Conservation (phyloP, 2,113 vertebrate genomes). For the Hystrix brachyura region DNA sequence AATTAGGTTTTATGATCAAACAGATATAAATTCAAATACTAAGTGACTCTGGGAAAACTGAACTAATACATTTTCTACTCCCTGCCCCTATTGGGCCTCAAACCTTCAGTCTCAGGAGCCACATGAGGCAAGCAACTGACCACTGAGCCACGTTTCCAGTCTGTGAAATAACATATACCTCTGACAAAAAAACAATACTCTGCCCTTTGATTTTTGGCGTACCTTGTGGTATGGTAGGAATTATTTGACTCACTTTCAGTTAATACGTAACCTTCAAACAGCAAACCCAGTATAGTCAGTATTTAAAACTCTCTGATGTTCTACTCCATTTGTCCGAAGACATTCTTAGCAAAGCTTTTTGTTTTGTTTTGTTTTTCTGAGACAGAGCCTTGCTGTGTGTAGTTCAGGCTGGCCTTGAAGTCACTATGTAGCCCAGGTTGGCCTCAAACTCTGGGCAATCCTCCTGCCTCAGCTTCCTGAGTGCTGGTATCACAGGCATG, state of each 20-base stretch:
- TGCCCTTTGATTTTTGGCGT: conserved; percentile 35
- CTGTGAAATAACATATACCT: neutral
- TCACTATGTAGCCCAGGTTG: too few relatives aligned
- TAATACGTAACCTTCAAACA: conserved; percentile 45
- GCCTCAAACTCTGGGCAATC: too few relatives aligned
- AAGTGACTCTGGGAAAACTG: neutral
- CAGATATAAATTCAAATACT: neutral
- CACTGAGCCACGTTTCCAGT: neutral
- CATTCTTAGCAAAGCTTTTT: conserved; percentile 20
- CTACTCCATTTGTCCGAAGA: neutral
- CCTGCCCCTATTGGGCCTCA: fast-evolving
- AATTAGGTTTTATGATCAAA: neutral
- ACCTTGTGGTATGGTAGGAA: neutral
- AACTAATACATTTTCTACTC: neutral
- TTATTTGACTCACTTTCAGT: conserved; percentile 18
- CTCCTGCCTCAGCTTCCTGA: too few relatives aligned
- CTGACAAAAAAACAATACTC: neutral
- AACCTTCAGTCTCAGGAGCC: neutral
- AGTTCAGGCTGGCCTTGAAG: too few relatives aligned
- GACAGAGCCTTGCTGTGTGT: too few relatives aligned
- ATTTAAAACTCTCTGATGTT: neutral
- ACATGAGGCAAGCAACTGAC: neutral
- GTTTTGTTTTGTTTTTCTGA: too few relatives aligned
- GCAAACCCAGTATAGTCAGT: neutral
- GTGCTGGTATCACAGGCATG: too few relatives aligned